Conservation (phyloP, 2,888 invertebrate genomes). For the Athalia cordata region DNA sequence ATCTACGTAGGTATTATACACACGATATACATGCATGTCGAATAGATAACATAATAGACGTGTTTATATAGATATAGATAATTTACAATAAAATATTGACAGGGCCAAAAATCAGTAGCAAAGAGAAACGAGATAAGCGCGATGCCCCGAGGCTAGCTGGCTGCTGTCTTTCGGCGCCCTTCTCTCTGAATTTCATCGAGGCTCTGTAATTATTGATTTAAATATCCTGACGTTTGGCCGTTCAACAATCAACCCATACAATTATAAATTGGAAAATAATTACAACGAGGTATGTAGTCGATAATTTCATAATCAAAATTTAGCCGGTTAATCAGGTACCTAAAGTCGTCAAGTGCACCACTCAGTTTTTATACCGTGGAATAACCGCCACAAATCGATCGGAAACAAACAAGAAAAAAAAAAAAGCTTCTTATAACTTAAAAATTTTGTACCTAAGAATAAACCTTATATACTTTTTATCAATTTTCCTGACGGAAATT, state of each 20-base stretch:
- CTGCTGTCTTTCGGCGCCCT: slow-evolving; percentile 22
- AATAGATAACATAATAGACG: not conserved
- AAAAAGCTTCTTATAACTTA: too few species aligned
- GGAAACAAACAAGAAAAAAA: too few species aligned
- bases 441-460: too few species aligned
- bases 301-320: slow-evolving; percentile 33
- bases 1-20: not conserved
- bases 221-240: too few species aligned
- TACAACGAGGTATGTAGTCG: slow-evolving; percentile 12
- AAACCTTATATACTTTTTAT: too few species aligned
- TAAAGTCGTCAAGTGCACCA: not conserved
- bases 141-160: slow-evolving; percentile 10
- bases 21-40: not conserved
- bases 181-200: not conserved
- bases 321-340: slow-evolving; percentile 1
- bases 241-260: too few species aligned
- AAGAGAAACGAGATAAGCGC: slow-evolving; percentile 2
- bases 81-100: slow-evolving; percentile 31
- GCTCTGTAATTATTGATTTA: slow-evolving; percentile 13
- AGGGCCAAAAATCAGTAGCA: slow-evolving; percentile 19
- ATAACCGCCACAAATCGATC: not conserved
- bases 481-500: not conserved
- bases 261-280: not conserved
- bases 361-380: not conserved
- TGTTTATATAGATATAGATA: not conserved